Conservation (phyloP, 1,140 invertebrate species). For the Orchesella cincta region DNA sequence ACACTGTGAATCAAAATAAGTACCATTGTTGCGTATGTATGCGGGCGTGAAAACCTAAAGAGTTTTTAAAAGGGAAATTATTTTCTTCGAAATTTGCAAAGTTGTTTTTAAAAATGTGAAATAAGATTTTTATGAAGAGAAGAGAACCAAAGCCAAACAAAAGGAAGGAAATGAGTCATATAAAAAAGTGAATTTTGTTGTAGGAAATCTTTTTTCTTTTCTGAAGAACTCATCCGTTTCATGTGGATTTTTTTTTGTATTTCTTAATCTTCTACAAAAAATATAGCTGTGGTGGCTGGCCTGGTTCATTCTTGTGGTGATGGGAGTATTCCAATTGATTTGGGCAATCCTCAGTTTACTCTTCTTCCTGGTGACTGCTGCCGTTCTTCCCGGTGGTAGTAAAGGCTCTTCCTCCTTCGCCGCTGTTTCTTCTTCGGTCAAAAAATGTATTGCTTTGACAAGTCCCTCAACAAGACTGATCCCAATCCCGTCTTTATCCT, state of each 20-base stretch:
- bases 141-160: too few species aligned
- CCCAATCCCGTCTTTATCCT: conserved; percentile 24
- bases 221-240: too few species aligned
- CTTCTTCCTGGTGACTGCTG: conserved; percentile 45
- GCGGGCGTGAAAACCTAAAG: too few species aligned
- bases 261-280: conserved; percentile 1
- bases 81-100: too few species aligned
- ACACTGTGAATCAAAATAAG: conserved; percentile 7
- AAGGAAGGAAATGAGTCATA: too few species aligned
- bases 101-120: too few species aligned
- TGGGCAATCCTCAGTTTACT: conserved; percentile 42
- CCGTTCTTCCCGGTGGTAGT: conserved; percentile 43
- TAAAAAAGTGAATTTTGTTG: too few species aligned
- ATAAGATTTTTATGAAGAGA: too few species aligned
- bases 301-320: conserved; percentile 47
- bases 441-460: conserved; percentile 25
- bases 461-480: conserved; percentile 28
- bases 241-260: background rate
- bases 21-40: conserved; percentile 29
- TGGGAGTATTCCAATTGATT: conserved; percentile 47
- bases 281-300: conserved; percentile 50
- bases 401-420: conserved; percentile 34
- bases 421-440: conserved; percentile 27
- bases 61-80: too few species aligned
- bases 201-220: too few species aligned